phyloP scores from a whole-genome alignment of 2,888 invertebrate genomes.

The Phlogophora meticulosa region DNA sequence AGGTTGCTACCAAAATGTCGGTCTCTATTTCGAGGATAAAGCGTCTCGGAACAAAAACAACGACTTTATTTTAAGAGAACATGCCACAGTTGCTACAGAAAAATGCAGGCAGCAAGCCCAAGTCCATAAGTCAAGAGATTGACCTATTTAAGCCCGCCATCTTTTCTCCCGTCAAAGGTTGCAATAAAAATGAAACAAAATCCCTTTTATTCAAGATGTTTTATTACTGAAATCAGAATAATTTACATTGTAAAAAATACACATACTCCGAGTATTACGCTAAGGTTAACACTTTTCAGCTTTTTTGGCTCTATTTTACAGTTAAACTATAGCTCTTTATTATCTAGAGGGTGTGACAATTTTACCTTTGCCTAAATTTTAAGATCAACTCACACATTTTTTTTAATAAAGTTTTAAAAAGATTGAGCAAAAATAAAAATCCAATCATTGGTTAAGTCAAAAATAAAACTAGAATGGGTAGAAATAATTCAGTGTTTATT shows the following conservation, averaged over 20 bases:
- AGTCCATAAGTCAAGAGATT: constrained; percentile 54
- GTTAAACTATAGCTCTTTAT: constrained; percentile 69
- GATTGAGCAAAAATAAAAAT: constrained; percentile 9
- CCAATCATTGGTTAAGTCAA: background rate
- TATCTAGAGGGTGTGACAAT: constrained; percentile 58
- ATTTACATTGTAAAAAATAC: constrained; percentile 92
- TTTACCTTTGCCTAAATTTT: constrained; percentile 38
- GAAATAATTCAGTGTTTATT: background rate
- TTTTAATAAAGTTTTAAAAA: background rate
- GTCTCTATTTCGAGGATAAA: constrained; percentile 7
- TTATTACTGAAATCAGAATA: constrained; percentile 91
- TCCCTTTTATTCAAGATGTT: constrained; percentile 81
- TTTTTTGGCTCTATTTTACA: constrained; percentile 85
- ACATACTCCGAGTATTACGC: constrained; percentile 83
- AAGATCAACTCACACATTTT: constrained; percentile 61
- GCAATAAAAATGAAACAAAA: constrained; percentile 56
- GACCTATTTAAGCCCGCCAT: constrained; percentile 55
- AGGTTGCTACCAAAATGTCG: background rate
- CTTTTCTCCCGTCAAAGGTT: constrained; percentile 36
- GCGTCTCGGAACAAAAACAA: constrained; percentile 12
- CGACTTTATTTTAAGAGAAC: constrained; percentile 49
- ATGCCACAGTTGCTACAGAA: constrained; percentile 34
- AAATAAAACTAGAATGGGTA: background rate
- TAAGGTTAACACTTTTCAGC: constrained; percentile 86
- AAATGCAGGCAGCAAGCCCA: constrained; percentile 42